A percentile compares a stretch with the other conserved stretches of the same genome.
Evolutionary conservation across 2,888 invertebrate species (phyloP).

Genomic region (Panopea generosa): DNA sequence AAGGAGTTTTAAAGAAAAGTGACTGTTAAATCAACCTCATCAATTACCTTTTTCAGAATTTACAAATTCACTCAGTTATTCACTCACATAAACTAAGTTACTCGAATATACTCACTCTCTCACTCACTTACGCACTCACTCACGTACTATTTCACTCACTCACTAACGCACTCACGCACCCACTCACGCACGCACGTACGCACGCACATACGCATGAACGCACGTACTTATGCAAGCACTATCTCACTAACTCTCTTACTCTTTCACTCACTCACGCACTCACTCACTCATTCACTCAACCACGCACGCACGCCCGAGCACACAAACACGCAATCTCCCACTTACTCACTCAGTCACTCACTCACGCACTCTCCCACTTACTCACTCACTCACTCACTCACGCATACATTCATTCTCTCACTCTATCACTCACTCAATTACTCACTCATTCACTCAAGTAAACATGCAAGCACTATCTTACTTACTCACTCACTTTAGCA

Average conservation of each 20-base stretch:
- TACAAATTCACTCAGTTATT: no score
- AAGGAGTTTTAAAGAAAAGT: no score
- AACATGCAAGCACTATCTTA: neutral
- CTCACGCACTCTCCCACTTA: neutral
- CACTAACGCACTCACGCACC: no score
- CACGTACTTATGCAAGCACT: neutral
- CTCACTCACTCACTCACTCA: constrained; percentile 3
- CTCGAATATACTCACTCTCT: constrained; percentile 1
- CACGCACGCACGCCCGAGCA: neutral
- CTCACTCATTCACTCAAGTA: neutral
- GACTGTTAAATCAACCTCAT: no score
- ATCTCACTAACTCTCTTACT: neutral
- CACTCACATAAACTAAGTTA: no score
- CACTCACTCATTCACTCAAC: neutral
- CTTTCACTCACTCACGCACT: neutral
- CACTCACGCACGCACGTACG: neutral
- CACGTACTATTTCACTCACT: no score
- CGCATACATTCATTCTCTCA: neutral
- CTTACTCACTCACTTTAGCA: neutral
- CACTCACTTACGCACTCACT: no score
- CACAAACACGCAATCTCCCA: neutral
- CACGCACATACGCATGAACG: no score
- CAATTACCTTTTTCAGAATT: no score
- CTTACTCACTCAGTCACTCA: neutral
- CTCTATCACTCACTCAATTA: neutral